Evolutionary conservation across 2,888 invertebrate genomes (phyloP), one percentile per base, ranked within the genome.

Genomic region (Himalopsyche kuldschensis): DNA sequence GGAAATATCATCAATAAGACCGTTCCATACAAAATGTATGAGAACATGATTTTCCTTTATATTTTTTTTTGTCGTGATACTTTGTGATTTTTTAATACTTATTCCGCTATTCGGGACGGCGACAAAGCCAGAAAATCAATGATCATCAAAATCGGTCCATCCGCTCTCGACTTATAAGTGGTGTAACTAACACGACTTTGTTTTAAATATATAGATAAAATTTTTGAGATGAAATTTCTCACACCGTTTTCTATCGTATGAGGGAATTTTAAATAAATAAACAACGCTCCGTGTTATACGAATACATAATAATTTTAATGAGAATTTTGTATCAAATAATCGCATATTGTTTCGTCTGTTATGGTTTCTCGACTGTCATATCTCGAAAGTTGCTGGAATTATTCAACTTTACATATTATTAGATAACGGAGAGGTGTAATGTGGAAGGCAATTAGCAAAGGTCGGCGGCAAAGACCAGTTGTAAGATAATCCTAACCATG

Each of bases 331-430:
- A 75, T 75, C 10, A 75, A 75, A 31, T 80, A 27, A 63, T 32
- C 55, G 55, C 55, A 80, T 69, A 75, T 27, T 80, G 69, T 69
- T 1, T 24, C 69, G 20, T 80, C 31, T 32, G 24, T 17, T 20
- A 75, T 55, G 78, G 47, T 75, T 47, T 75, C 79, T 63, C 75
- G 46, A 82, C 46, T 82, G 78, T 55, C 55, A 55, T 55, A 55
- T 55, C 55, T 55, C 20, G 55, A 55, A 55, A 55, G 55, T 55
- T 55, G 31, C 32, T 11, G 27, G 82, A 79, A 84, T 84, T 84
- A 81, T 84, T 81, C 81, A 81, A 84, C 84, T 84, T 81, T 84
- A 81, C 84, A 84, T 84, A 84, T 84, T 84, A 84, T 24, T 47
- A 24, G 80, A 80, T 80, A 80, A 81, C 69, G 46, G 81, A 31